These are phyloP conservation scores for Phyllostomus discolor DNA, from an alignment of 2,113 vertebrate species.

Conservation along the genomic window DNA sequence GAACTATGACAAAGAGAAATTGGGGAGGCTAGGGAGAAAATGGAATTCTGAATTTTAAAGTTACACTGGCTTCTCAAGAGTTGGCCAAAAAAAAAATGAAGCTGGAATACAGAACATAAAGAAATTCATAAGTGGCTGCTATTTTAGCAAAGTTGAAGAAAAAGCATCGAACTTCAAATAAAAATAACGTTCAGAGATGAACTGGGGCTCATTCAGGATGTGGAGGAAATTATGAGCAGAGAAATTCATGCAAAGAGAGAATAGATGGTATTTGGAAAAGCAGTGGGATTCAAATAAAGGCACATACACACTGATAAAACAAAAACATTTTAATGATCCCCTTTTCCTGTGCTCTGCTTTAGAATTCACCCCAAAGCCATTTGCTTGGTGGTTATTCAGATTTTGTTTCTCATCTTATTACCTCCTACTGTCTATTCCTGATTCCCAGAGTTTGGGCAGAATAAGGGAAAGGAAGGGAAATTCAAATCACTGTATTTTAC, in stretches of 20 bases:
- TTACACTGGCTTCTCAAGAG: neutral
- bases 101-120: neutral
- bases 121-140: neutral
- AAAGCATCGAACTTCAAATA: neutral
- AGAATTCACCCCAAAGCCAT: slow-evolving; percentile 30
- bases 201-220: neutral
- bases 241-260: neutral
- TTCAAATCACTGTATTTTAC: neutral
- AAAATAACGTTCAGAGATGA: slow-evolving; percentile 7
- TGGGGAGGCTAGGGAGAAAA: neutral
- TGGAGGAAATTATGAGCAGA: neutral
- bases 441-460: neutral
- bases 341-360: slow-evolving; percentile 34
- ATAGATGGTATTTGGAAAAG: neutral
- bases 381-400: neutral
- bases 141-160: neutral
- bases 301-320: neutral
- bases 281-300: neutral
- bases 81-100: neutral
- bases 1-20: neutral
- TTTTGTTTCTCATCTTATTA: slow-evolving; percentile 20
- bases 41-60: neutral
- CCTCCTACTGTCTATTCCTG: neutral
- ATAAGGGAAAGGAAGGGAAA: slow-evolving; percentile 42
- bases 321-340: slow-evolving; percentile 10